Base-by-base conservation (phyloP, 1,140 invertebrate species). In the Cheumatopsyche charites region DNA sequence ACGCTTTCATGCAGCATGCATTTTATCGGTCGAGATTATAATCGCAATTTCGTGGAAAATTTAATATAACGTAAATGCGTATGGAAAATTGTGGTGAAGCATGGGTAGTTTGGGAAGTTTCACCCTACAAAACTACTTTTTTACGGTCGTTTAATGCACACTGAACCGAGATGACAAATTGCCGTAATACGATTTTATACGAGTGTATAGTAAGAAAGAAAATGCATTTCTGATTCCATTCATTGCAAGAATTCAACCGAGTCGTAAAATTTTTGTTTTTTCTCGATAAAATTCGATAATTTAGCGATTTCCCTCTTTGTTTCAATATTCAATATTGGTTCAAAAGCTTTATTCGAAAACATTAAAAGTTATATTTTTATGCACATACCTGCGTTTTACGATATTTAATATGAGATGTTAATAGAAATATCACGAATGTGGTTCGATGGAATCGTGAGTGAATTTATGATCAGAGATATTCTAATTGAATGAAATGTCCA, bases 91-190 rank as follows among this genome's bases (percentile, higher is more conserved):
- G 19, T 52, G 19, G 47, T 17, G 1, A 36, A 36, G 9, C 29
- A n/a, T n/a, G n/a, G n/a, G 29, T 36, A 17, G 15, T 52, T 6
- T 52, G 6, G 47, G 19, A 52, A 52, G 47, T 52, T 52, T 47
- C 19, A 19, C 19, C 6, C 15, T 15, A 52, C 47, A 52, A 52
- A 52, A 52, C 47, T 52, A 52, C 15, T 17, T 52, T 67, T 67
- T 66, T 45, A 66, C 63, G 43, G 65, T 52, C 43, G 65, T 36
- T 67, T 67, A 43, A 29, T 15, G 13, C 12, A 41, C 2, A 21
- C 29, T 49, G 36, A 67, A 67, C 43, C 41, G 43, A 42, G 36
- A 49, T 67, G 43, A 67, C 43, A 67, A 67, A 67, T 67, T 67
- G 45, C 42, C 17, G 21, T 11, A 67, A 52, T 52, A 9, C 15